Evolutionary conservation across 2,888 invertebrate genomes (phyloP).

Genomic region (Eubasilissa splendida): DNA sequence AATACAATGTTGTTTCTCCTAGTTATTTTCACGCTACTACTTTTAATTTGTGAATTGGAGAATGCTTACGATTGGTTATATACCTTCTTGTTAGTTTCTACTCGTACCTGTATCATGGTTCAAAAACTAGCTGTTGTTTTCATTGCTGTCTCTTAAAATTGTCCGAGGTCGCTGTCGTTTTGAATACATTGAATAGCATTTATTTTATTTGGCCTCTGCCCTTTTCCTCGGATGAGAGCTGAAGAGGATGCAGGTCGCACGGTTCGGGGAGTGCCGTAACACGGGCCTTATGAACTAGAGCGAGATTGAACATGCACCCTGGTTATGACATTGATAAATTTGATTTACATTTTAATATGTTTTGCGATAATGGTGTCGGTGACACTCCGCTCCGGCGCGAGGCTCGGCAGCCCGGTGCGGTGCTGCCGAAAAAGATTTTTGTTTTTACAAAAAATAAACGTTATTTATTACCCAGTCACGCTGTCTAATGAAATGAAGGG

Average conservation of each 20-base stretch:
- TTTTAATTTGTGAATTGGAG: too few species aligned
- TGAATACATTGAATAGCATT: too few species aligned
- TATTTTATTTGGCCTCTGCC: too few species aligned
- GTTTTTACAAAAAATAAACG: slow-evolving; percentile 22
- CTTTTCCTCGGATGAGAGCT: too few species aligned
- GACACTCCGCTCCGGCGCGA: background rate
- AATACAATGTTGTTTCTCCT: too few species aligned
- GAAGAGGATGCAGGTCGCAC: background rate
- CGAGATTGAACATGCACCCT: slow-evolving; percentile 4
- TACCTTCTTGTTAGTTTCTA: too few species aligned
- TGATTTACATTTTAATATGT: slow-evolving; percentile 30
- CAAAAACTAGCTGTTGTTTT: too few species aligned
- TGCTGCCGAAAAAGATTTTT: slow-evolving; percentile 1
- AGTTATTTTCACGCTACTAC: too few species aligned
- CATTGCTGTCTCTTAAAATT: too few species aligned
- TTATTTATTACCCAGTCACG: slow-evolving; percentile 19
- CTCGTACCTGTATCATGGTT: too few species aligned
- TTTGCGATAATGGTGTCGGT: slow-evolving; percentile 20
- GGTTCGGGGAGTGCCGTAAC: background rate
- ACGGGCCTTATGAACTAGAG: background rate
- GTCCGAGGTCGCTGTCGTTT: too few species aligned
- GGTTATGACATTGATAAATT: slow-evolving; percentile 19
- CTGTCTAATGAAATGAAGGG: slow-evolving; percentile 4
- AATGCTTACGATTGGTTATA: too few species aligned
- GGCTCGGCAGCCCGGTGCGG: background rate